Conservation (phyloP, 2,113 vertebrate species). For the Sardina pilchardus region DNA sequence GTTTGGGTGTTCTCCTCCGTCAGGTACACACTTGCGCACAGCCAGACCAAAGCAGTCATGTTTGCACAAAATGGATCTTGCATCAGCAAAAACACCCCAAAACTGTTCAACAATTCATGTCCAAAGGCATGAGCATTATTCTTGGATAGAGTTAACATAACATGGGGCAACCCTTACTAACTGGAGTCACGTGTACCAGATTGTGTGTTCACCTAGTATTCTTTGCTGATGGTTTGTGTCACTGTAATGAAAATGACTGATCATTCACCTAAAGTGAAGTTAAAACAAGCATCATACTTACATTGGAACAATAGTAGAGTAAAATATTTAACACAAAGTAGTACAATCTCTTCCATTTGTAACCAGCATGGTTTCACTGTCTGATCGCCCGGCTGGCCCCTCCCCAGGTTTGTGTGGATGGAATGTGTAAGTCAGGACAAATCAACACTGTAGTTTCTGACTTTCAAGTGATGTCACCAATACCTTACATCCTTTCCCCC, state of each 20-base stretch:
- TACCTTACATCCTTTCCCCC: slow-evolving; percentile 59
- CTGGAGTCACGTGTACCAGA: neutral
- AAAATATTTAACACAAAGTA: neutral
- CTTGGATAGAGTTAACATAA: neutral
- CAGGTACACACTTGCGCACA: neutral
- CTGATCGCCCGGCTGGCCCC: neutral
- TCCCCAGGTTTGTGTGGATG: slow-evolving; percentile 32
- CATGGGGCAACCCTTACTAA: neutral
- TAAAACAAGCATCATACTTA: slow-evolving; percentile 17
- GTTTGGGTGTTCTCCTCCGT: neutral
- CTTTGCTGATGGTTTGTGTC: neutral
- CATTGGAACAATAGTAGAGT: slow-evolving; percentile 11
- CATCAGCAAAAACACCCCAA: neutral
- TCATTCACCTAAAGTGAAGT: neutral
- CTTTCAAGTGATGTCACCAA: slow-evolving; percentile 56
- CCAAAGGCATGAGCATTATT: neutral
- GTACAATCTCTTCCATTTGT: slow-evolving; percentile 19
- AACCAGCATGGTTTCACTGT: neutral
- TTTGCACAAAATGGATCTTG: slow-evolving; percentile 5
- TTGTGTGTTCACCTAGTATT: neutral
- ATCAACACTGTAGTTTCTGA: slow-evolving; percentile 55
- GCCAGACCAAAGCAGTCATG: neutral
- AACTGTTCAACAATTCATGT: neutral
- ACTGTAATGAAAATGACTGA: slow-evolving; percentile 7
- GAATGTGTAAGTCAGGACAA: slow-evolving; percentile 58